Conservation (phyloP, 2,113 vertebrate species). For the Oceanites oceanicus region DNA sequence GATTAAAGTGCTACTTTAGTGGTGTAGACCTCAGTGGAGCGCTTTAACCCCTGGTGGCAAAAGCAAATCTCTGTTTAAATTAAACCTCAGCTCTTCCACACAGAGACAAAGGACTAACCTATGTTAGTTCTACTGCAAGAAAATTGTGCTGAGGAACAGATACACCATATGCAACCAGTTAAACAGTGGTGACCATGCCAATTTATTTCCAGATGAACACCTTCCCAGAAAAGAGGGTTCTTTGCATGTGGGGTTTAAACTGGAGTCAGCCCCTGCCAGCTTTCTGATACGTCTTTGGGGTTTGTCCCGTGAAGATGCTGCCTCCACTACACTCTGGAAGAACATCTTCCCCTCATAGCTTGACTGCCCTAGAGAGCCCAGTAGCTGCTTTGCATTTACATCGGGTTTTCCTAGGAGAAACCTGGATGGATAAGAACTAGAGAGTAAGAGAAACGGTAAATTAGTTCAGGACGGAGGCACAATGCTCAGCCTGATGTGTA, state of each 20-base stretch:
- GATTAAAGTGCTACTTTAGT: not conserved
- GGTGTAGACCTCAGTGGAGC: not conserved
- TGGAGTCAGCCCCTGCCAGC: not conserved
- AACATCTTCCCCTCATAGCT: not conserved
- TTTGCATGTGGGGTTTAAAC: not conserved
- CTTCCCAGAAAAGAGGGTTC: not conserved
- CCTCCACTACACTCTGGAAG: not conserved
- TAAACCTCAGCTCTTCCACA: not conserved
- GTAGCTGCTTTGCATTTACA: not conserved
- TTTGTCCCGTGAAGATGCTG: not conserved
- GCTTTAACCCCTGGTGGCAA: not conserved
- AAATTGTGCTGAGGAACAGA: not conserved
- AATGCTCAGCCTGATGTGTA: not conserved
- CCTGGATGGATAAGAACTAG: not conserved
- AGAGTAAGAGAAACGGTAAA: not conserved
- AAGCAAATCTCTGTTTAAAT: not conserved
- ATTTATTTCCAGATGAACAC: not conserved
- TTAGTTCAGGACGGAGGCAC: not conserved
- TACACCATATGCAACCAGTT: rapidly evolving
- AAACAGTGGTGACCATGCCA: not conserved
- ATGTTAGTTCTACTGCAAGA: not conserved
- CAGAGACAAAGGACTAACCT: not conserved
- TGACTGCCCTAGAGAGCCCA: not conserved
- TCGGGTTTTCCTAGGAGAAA: not conserved
- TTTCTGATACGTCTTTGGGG: not conserved